These are phyloP conservation scores for Siphamia tubifer DNA, from an alignment of 2,113 vertebrate genomes.

Conservation along the genomic window DNA sequence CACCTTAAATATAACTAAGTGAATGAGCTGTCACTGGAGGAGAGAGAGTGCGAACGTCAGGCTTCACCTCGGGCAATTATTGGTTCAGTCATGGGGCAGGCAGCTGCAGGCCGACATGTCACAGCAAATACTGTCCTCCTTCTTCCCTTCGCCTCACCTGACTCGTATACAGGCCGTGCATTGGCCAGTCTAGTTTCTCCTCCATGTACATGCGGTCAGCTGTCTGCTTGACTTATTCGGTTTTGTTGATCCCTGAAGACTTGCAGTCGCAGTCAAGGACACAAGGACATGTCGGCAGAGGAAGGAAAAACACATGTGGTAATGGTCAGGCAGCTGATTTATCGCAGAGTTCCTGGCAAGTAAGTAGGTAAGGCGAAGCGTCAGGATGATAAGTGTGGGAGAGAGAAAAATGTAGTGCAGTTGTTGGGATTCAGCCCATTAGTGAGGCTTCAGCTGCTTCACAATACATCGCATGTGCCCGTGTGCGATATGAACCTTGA, in stretches of 20 bases:
- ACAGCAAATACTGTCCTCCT: neutral
- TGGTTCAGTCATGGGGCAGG: neutral
- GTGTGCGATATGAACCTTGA: neutral
- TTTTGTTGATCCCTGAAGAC: constrained; percentile 5
- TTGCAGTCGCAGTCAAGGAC: constrained; percentile 39
- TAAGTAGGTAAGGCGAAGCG: constrained; percentile 9
- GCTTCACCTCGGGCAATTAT: constrained; percentile 9
- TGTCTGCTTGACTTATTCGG: neutral
- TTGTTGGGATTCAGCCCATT: constrained; percentile 27
- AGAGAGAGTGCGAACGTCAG: constrained; percentile 52
- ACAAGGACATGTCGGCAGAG: constrained; percentile 22
- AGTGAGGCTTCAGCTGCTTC: constrained; percentile 18
- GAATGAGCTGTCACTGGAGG: constrained; percentile 29
- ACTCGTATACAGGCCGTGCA: neutral
- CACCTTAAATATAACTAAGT: neutral
- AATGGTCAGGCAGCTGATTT: constrained; percentile 4
- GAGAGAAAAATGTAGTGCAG: constrained; percentile 15
- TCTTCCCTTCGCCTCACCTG: constrained; percentile 11
- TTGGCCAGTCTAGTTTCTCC: neutral
- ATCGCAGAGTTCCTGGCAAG: constrained; percentile 12
- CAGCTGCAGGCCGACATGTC: constrained; percentile 7
- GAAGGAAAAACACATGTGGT: constrained; percentile 1
- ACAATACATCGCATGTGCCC: neutral
- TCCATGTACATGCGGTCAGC: neutral
- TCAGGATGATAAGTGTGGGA: constrained; percentile 22